Evolutionary conservation across 1,140 invertebrate species (phyloP), one percentile per base, ranked within the genome.

Genomic region (Magallana ariakensis): DNA sequence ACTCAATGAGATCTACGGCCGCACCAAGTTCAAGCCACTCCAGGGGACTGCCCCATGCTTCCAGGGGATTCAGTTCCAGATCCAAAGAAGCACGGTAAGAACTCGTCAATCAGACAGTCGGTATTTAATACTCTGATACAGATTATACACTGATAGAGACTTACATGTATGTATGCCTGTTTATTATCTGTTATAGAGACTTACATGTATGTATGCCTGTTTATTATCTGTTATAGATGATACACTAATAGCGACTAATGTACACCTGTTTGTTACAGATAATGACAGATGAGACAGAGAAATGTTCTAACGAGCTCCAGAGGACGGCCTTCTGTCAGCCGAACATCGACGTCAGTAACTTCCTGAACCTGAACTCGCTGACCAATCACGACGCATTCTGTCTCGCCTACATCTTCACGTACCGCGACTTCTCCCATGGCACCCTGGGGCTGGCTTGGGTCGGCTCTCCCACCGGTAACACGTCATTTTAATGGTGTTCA

Each of bases 291-390:
- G 90, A 92, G 9, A 92, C 93, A 46, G 95, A 95, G 84, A 86
- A 91, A 0, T 92, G 92, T 85, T 87, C 85, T 22, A 86, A 89
- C 56, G 81, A 75, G 80, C 53, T 85, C 46, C 15, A 80, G 56
- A 33, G 85, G 95, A 99, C 98, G 95, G 97, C 97, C 81, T 99
- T 99, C 94, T 99, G 99, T 94, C 96, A 98, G 93, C 97, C 98
- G 92, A 99, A 99, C 94, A 99, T 99, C 91, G 99, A 99, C 94
- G 99, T 99, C 80, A 99, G 98, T 91, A 99, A 99, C 95, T 99
- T 99, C 95, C 96, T 99, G 62, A 99, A 99, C 95, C 96, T 99
- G 26, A 99, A 99, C 94, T 99, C 99, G 10, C 95, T 99, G 80
- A 97, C 97, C 53, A 98, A 99, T 95, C 99, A 99, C 94, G 97